A percentile compares a stretch with the other conserved stretches of the same genome.
Conservation (phyloP, 1,140 invertebrate genomes). For the Latrodectus geometricus region DNA sequence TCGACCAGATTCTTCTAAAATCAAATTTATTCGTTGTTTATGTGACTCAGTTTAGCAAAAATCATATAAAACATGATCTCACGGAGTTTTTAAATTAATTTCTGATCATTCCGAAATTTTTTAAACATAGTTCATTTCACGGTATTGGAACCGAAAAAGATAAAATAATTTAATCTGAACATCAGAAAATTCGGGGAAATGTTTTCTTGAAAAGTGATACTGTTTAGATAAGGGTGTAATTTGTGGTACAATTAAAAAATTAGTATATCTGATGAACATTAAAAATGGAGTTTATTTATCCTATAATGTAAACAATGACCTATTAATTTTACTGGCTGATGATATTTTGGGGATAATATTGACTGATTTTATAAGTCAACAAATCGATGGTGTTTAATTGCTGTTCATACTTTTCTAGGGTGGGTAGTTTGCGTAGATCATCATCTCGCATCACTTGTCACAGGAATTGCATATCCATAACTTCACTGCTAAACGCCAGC, state of each 20-base stretch:
- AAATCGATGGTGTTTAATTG: not conserved
- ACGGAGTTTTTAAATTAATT: not conserved
- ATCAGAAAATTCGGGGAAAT: too few species aligned
- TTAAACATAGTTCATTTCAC: not conserved
- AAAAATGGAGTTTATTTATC: not conserved
- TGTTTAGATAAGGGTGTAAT: too few species aligned
- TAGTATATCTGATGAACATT: not conserved
- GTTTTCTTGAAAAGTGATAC: too few species aligned
- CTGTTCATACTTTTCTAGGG: not conserved
- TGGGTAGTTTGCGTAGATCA: not conserved
- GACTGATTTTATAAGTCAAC: not conserved
- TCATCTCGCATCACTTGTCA: not conserved
- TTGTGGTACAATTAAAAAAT: too few species aligned
- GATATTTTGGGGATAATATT: not conserved
- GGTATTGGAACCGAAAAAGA: conserved; percentile 3
- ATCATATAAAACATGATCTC: too few species aligned
- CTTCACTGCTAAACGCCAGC: not conserved
- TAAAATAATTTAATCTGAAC: too few species aligned
- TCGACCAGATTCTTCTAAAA: not conserved
- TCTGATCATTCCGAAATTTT: not conserved
- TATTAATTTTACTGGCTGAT: not conserved
- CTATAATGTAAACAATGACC: too few species aligned
- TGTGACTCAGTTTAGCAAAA: conserved; percentile 1
- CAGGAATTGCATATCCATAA: too few species aligned
- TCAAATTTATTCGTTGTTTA: not conserved